Percentiles rank a stretch among this genome's conserved stretches.
Conservation (phyloP, 2,797 vertebrate genomes). For the Gila robusta region DNA sequence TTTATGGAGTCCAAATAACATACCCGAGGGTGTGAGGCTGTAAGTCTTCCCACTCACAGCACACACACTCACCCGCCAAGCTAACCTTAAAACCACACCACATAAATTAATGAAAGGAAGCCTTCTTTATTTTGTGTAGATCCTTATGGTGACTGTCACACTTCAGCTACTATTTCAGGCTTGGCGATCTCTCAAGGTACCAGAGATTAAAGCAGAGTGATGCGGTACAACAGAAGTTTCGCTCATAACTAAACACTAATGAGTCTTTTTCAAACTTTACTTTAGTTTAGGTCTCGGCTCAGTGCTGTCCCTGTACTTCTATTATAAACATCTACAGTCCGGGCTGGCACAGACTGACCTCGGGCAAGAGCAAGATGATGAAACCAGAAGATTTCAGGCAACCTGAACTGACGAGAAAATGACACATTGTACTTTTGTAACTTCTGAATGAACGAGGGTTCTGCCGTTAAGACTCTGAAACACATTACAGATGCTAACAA, state of each 20-base stretch:
- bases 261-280: slow-evolving; percentile 39
- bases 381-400: slow-evolving; percentile 42
- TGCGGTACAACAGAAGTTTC: not conserved
- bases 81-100: slow-evolving; percentile 27
- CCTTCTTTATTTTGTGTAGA: slow-evolving; percentile 26
- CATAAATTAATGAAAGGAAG: slow-evolving; percentile 33
- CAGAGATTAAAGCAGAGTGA: slow-evolving; percentile 6
- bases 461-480: not conserved
- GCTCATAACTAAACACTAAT: slow-evolving; percentile 11
- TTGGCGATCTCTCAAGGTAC: slow-evolving; percentile 24
- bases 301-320: not conserved
- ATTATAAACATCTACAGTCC: slow-evolving; percentile 18
- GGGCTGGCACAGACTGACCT: slow-evolving; percentile 26
- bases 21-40: not conserved
- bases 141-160: slow-evolving; percentile 21
- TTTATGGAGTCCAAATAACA: slow-evolving; percentile 21
- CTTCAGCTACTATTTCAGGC: slow-evolving; percentile 35
- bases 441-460: not conserved
- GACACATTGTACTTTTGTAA: not conserved
- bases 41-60: slow-evolving; percentile 21
- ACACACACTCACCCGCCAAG: slow-evolving; percentile 28
- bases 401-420: slow-evolving; percentile 8
- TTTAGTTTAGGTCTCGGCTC: slow-evolving; percentile 18
- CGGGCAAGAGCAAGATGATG: slow-evolving; percentile 40
- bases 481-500: not conserved